phyloP scores from a whole-genome alignment of 2,888 invertebrate genomes.

The Torymus texanus region DNA sequence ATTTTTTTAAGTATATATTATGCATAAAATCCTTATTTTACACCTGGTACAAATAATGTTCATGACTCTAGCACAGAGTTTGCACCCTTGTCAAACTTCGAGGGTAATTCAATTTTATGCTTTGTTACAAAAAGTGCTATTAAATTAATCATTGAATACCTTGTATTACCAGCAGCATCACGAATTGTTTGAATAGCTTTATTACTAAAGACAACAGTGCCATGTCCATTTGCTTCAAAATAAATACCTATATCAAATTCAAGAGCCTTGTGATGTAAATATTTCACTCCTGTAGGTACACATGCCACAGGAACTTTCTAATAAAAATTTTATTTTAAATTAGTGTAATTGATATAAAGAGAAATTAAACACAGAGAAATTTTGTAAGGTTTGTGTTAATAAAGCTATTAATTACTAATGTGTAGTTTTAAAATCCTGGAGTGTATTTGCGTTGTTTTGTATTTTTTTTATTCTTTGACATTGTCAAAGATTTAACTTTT shows the following conservation, averaged over 20 bases:
- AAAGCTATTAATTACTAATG: conserved; percentile 9
- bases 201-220: conserved; percentile 91
- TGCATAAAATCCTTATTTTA: no score
- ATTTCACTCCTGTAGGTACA: conserved; percentile 96
- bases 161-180: conserved; percentile 74
- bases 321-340: conserved; percentile 57
- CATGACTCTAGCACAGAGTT: no score
- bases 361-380: conserved; percentile 42
- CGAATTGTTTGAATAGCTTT: conserved; percentile 80
- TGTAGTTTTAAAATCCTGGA: conserved; percentile 61
- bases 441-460: conserved; percentile 58
- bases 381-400: conserved; percentile 1
- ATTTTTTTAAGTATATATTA: no score
- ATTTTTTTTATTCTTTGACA: conserved; percentile 55
- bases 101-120: no score
- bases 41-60: no score
- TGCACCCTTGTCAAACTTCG: no score
- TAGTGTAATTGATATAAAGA: neutral
- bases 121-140: no score
- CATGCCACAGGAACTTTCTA: conserved; percentile 94
- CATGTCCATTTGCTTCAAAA: conserved; percentile 99
- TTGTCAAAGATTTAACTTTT: conserved; percentile 61
- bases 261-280: conserved; percentile 93
- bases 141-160: conserved; percentile 65
- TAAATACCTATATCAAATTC: conserved; percentile 97